These are phyloP conservation scores for Ctenopoma multispine DNA, from an alignment of 2,797 vertebrate species.

Conservation along the genomic window DNA sequence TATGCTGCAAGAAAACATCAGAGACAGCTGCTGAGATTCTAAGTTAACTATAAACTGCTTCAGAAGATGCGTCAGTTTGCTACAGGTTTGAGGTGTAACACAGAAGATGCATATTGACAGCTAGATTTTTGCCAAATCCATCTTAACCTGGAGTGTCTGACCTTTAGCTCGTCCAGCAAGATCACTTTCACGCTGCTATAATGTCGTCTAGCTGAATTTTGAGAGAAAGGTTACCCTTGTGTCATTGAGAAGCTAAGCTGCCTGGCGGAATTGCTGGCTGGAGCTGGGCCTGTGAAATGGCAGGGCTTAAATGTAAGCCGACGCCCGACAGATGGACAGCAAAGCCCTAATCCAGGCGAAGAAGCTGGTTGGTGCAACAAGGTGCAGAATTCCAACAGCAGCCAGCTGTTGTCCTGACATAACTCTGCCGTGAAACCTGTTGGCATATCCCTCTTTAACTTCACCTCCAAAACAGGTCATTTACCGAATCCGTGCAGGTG, in stretches of 20 bases:
- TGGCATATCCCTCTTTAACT: conserved; percentile 53
- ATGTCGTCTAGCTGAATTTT: conserved; percentile 56
- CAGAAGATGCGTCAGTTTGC: conserved; percentile 16
- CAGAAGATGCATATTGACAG: conserved; percentile 25
- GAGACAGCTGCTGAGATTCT: background rate
- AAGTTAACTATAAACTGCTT: conserved; percentile 2
- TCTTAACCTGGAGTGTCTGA: conserved; percentile 52
- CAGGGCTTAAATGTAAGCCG: conserved; percentile 82
- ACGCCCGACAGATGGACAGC: conserved; percentile 82
- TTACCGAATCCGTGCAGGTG: conserved; percentile 25
- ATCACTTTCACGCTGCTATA: conserved; percentile 52
- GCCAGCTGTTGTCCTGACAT: conserved; percentile 72
- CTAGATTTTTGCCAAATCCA: conserved; percentile 48
- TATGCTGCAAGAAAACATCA: background rate
- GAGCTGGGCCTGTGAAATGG: conserved; percentile 74
- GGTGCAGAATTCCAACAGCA: conserved; percentile 75
- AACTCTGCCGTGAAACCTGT: conserved; percentile 50
- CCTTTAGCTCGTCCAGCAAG: conserved; percentile 55
- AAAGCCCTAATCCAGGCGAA: conserved; percentile 80
- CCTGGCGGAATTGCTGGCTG: conserved; percentile 65
- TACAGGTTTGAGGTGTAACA: background rate
- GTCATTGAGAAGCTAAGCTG: conserved; percentile 76
- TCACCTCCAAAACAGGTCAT: conserved; percentile 47
- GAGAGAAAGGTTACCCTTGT: conserved; percentile 72
- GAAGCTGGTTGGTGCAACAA: conserved; percentile 75